Evolutionary conservation across 2,888 invertebrate genomes (phyloP).

Genomic region (Protophormia terraenovae): DNA sequence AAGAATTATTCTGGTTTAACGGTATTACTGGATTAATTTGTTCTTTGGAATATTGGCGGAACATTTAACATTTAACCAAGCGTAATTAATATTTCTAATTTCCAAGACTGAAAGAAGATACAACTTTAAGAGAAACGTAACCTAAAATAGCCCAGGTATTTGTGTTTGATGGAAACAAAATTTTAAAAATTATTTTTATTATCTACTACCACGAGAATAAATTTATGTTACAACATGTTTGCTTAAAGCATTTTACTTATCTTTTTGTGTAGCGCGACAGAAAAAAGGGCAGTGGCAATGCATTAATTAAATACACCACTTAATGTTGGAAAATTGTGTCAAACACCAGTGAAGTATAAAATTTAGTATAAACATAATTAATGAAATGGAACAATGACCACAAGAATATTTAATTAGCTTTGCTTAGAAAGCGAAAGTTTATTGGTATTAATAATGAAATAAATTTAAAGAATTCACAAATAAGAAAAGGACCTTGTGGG

Average conservation of each 20-base stretch:
- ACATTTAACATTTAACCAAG: no score
- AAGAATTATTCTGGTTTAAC: no score
- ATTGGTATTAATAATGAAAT: neutral
- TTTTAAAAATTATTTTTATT: no score
- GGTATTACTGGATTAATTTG: no score
- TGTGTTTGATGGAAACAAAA: no score
- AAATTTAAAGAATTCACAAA: neutral
- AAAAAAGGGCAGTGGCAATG: slow-evolving; percentile 22
- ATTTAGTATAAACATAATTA: slow-evolving; percentile 31
- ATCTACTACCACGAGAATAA: neutral
- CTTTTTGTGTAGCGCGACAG: neutral
- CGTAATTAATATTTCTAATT: no score
- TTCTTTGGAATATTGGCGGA: no score
- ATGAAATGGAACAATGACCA: slow-evolving; percentile 49
- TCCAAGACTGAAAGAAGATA: no score
- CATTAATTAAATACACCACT: slow-evolving; percentile 39
- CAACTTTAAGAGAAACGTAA: no score
- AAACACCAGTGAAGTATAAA: slow-evolving; percentile 39
- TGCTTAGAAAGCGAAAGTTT: neutral
- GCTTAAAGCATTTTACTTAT: no score
- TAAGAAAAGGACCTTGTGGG: neutral
- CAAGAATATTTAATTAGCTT: slow-evolving; percentile 13
- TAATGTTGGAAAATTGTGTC: slow-evolving; percentile 33
- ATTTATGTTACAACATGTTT: no score
- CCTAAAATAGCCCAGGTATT: no score